Conservation (phyloP, 2,797 vertebrate genomes). For the Saguinus oedipus region DNA sequence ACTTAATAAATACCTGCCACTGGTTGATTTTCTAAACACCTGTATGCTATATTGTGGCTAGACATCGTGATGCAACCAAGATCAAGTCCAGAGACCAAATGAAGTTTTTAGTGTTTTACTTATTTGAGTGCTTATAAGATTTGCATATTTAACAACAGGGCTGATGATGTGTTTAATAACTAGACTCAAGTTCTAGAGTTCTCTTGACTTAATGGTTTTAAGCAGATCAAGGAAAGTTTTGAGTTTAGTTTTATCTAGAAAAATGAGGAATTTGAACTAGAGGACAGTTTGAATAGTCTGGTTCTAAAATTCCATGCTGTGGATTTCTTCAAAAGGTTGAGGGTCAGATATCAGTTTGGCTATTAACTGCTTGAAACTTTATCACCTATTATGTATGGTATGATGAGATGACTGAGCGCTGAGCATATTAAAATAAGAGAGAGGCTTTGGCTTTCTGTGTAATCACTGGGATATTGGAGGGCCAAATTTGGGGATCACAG, state of each 20-base stretch:
- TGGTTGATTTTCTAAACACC: background rate
- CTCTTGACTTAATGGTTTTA: background rate
- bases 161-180: background rate
- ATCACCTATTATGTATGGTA: background rate
- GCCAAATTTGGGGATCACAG: background rate
- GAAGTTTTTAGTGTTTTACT: slow-evolving; percentile 22
- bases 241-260: background rate
- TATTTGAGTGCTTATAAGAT: background rate
- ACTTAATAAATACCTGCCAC: background rate
- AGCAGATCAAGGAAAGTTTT: background rate
- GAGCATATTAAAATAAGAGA: background rate
- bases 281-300: background rate
- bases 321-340: background rate
- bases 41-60: background rate
- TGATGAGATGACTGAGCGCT: background rate
- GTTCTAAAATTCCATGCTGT: background rate
- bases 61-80: background rate
- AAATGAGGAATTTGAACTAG: background rate
- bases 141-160: background rate
- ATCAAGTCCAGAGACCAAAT: background rate
- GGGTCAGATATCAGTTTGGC: background rate
- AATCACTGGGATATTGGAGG: background rate
- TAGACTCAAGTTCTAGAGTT: background rate
- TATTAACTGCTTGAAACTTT: background rate
- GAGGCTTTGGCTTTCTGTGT: background rate